Percentiles rank a stretch among this genome's conserved stretches.
Conservation (phyloP, 2,888 invertebrate genomes). For the Callyntrura sp. region DNA sequence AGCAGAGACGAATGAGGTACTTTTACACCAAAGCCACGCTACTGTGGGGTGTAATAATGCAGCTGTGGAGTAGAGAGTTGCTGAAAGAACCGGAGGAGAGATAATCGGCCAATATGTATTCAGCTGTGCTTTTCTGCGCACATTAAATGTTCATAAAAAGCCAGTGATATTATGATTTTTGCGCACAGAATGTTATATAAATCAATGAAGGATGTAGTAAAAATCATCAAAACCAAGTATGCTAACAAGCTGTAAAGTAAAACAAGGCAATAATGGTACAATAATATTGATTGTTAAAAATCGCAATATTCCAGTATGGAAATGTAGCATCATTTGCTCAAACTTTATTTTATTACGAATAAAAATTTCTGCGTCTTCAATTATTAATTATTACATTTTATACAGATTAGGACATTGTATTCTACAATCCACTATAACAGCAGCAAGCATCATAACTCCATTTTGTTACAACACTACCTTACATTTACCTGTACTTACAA, state of each 20-base stretch:
- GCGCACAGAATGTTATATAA: background rate
- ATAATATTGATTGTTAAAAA: background rate
- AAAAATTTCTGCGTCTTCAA: background rate
- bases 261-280: background rate
- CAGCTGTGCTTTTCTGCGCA: background rate
- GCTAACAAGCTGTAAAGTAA: background rate
- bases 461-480: background rate
- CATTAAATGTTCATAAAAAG: background rate
- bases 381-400: background rate
- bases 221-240: background rate
- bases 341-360: constrained; percentile 5
- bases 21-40: background rate
- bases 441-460: no score
- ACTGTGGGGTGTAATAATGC: no score
- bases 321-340: background rate
- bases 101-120: no score
- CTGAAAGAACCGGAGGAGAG: no score
- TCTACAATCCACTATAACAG: constrained; percentile 1
- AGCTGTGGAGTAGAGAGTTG: no score
- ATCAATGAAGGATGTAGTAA: background rate
- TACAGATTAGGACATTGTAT: background rate
- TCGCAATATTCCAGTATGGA: background rate
- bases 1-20: constrained; percentile 14
- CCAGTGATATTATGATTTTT: background rate
- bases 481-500: background rate